Conservation (phyloP, 2,888 invertebrate genomes). For the Amphipoea lucens region DNA sequence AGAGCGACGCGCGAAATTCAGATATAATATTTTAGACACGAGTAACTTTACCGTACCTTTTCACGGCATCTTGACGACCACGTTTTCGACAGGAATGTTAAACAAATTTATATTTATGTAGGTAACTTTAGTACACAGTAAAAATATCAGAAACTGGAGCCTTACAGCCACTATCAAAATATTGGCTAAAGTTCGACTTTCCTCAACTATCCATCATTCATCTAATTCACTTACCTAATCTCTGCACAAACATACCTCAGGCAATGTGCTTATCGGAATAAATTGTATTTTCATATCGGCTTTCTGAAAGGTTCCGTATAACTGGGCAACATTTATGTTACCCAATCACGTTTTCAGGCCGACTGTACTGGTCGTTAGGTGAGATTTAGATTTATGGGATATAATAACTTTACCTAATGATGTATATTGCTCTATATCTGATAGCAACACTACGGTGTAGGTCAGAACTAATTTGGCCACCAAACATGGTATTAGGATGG, state of each 20-base stretch:
- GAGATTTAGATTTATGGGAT: slow-evolving; percentile 31
- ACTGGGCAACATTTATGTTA: slow-evolving; percentile 41
- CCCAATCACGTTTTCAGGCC: slow-evolving; percentile 33
- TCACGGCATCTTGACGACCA: slow-evolving; percentile 29
- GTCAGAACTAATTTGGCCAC: slow-evolving; percentile 13
- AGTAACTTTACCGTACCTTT: slow-evolving; percentile 45
- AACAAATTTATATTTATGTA: slow-evolving; percentile 47
- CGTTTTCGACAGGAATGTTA: slow-evolving; percentile 21
- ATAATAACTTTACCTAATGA: background rate
- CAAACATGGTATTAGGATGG: slow-evolving; percentile 22
- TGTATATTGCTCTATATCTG: background rate
- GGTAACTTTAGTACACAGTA: slow-evolving; percentile 21
- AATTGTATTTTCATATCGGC: slow-evolving; percentile 28
- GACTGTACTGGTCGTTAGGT: slow-evolving; percentile 27
- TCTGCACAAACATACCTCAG: slow-evolving; percentile 52
- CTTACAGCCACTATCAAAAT: slow-evolving; percentile 35
- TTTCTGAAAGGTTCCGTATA: slow-evolving; percentile 33
- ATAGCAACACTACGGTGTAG: slow-evolving; percentile 2
- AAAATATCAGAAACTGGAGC: slow-evolving; percentile 24
- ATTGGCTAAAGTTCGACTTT: slow-evolving; percentile 55
- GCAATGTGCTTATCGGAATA: slow-evolving; percentile 13
- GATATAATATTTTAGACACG: slow-evolving; percentile 45
- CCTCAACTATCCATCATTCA: slow-evolving; percentile 63
- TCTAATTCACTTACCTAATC: slow-evolving; percentile 60
- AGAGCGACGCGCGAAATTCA: slow-evolving; percentile 20